Percentiles rank a stretch among this genome's conserved stretches.
Evolutionary conservation across 2,888 invertebrate genomes (phyloP).

Genomic region (Heliconius aoede): DNA sequence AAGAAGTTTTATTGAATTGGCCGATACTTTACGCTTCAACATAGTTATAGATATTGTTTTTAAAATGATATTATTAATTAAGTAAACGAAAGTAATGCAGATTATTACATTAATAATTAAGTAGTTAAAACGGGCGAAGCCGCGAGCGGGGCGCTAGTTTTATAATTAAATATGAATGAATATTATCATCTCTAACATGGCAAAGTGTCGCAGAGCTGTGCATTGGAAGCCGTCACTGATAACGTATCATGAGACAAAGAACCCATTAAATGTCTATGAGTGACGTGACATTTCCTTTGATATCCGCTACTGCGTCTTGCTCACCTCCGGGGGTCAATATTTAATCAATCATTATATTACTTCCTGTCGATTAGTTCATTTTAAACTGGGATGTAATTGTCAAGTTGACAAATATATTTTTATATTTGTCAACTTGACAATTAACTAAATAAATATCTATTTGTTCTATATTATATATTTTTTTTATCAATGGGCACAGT

Average conservation of each 20-base stretch:
- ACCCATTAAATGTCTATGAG: slow-evolving; percentile 76
- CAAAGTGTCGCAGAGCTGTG: slow-evolving; percentile 18
- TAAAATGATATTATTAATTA: too few relatives aligned
- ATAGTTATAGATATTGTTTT: too few relatives aligned
- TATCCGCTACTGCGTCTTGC: slow-evolving; percentile 71
- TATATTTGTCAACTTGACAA: neutral
- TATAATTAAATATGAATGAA: slow-evolving; percentile 5
- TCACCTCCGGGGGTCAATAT: slow-evolving; percentile 78
- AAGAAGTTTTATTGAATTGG: too few relatives aligned
- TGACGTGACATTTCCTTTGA: slow-evolving; percentile 82
- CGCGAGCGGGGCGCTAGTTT: neutral
- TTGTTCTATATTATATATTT: neutral
- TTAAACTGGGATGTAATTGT: neutral
- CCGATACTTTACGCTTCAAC: too few relatives aligned
- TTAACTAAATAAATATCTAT: neutral
- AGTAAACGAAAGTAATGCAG: too few relatives aligned
- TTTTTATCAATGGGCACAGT: neutral
- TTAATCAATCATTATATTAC: slow-evolving; percentile 77
- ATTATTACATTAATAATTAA: too few relatives aligned
- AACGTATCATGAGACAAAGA: slow-evolving; percentile 81
- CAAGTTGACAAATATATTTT: neutral
- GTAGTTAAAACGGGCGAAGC: too few relatives aligned
- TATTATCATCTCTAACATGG: slow-evolving; percentile 15
- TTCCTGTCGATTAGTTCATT: slow-evolving; percentile 63
- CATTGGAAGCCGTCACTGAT: slow-evolving; percentile 55